Evolutionary conservation across 37 sponge, comb jelly and placozoan genomes (phyloP).

Genomic region (Amphimedon queenslandica): DNA sequence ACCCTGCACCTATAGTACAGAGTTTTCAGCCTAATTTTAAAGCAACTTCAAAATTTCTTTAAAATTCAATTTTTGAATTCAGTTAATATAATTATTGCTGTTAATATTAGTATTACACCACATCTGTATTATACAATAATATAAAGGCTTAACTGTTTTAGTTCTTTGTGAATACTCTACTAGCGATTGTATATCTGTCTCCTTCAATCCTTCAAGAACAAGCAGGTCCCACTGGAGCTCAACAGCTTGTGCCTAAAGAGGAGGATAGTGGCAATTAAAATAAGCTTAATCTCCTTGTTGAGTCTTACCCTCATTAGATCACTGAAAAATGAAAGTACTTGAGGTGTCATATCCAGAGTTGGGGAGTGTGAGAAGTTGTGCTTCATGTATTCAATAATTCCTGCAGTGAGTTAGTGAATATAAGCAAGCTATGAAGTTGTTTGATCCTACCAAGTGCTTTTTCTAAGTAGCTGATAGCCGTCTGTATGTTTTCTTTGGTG

Average conservation of each 20-base stretch:
- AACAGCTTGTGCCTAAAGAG: slow-evolving; percentile 52
- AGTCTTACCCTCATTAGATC: slow-evolving; percentile 57
- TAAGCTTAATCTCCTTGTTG: neutral
- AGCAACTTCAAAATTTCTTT: too few species aligned
- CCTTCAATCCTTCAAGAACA: slow-evolving; percentile 5
- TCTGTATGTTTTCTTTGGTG: slow-evolving; percentile 10
- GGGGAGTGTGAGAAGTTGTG: slow-evolving; percentile 56
- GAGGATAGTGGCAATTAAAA: neutral
- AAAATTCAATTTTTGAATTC: too few species aligned
- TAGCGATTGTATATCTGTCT: slow-evolving; percentile 6
- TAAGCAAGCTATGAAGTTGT: neutral
- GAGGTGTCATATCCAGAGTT: slow-evolving; percentile 49
- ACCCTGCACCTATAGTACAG: too few species aligned
- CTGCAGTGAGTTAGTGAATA: slow-evolving; percentile 9
- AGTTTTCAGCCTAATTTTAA: too few species aligned
- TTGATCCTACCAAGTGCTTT: slow-evolving; percentile 34
- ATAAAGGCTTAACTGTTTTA: slow-evolving; percentile 56
- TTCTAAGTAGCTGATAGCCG: slow-evolving; percentile 19
- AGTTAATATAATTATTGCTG: too few species aligned
- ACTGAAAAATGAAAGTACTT: slow-evolving; percentile 33
- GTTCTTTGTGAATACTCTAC: slow-evolving; percentile 41
- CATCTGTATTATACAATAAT: too few species aligned
- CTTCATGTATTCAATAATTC: slow-evolving; percentile 59
- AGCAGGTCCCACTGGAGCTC: slow-evolving; percentile 53
- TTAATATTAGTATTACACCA: too few species aligned